Evolutionary conservation across 2,113 vertebrate species (phyloP).

Genomic region (Dascyllus trimaculatus): DNA sequence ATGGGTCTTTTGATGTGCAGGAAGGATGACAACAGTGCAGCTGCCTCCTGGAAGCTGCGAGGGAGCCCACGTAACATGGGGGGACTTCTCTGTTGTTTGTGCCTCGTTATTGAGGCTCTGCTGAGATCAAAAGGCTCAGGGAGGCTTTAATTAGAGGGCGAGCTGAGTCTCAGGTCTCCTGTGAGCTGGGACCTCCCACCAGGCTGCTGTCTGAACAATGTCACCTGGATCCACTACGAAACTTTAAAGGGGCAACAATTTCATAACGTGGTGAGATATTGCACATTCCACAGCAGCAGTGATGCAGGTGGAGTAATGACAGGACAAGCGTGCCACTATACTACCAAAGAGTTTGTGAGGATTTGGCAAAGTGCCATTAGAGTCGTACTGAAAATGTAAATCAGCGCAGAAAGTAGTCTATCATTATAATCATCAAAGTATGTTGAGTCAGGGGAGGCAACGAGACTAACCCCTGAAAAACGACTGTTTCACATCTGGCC

Average conservation of each 20-base stretch:
- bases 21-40: slow-evolving; percentile 70
- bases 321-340: neutral
- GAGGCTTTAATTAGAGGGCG: slow-evolving; percentile 78
- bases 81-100: slow-evolving; percentile 69
- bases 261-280: neutral
- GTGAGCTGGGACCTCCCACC: slow-evolving; percentile 69
- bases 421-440: slow-evolving; percentile 39
- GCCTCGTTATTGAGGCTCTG: slow-evolving; percentile 68
- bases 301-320: slow-evolving; percentile 7
- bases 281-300: slow-evolving; percentile 24
- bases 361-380: neutral
- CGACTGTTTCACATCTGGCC: slow-evolving; percentile 49
- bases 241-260: slow-evolving; percentile 34
- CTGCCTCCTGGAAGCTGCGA: slow-evolving; percentile 59
- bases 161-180: slow-evolving; percentile 62
- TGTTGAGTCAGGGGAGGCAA: slow-evolving; percentile 3
- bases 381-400: slow-evolving; percentile 2
- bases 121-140: slow-evolving; percentile 75
- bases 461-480: slow-evolving; percentile 18
- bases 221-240: slow-evolving; percentile 61
- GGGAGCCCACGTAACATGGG: slow-evolving; percentile 48
- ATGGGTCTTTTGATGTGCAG: slow-evolving; percentile 64
- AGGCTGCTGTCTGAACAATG: slow-evolving; percentile 48
- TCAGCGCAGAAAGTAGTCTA: neutral
- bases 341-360: neutral